Evolutionary conservation across 1,140 invertebrate species (phyloP).

Genomic region (Helicoverpa zea): DNA sequence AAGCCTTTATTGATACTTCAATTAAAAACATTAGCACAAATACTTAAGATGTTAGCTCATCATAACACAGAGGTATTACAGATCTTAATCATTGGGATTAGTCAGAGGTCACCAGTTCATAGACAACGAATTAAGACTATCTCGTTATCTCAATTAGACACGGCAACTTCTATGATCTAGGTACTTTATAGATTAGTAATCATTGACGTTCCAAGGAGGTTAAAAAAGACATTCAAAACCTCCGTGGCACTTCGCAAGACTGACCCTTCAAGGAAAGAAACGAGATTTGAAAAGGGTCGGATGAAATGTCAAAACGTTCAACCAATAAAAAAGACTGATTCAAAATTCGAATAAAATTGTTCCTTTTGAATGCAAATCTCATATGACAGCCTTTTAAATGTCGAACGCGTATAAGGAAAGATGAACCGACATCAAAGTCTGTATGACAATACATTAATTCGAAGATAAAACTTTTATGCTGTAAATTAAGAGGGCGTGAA

Average conservation of each 20-base stretch:
- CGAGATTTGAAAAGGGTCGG: no score
- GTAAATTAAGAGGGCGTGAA: conserved; percentile 31
- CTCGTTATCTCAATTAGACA: background rate
- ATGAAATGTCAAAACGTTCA: background rate
- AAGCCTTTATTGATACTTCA: no score
- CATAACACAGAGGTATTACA: background rate
- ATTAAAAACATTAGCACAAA: no score
- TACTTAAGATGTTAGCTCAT: background rate
- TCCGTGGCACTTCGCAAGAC: no score
- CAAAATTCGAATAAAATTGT: background rate
- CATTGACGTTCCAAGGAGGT: no score
- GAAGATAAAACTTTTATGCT: conserved; percentile 2
- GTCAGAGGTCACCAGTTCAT: background rate
- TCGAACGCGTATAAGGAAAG: background rate
- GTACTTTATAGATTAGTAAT: background rate
- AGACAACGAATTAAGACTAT: background rate
- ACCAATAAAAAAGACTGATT: background rate
- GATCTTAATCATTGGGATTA: background rate
- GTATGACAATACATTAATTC: conserved; percentile 19
- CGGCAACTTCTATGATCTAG: background rate
- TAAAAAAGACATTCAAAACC: no score
- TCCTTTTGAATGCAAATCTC: background rate
- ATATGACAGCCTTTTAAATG: background rate
- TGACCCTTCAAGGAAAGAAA: no score
- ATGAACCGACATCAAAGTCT: conserved; percentile 3